These are phyloP conservation scores for Chaetodon auriga DNA, from an alignment of 2,113 vertebrate species.

Conservation along the genomic window DNA sequence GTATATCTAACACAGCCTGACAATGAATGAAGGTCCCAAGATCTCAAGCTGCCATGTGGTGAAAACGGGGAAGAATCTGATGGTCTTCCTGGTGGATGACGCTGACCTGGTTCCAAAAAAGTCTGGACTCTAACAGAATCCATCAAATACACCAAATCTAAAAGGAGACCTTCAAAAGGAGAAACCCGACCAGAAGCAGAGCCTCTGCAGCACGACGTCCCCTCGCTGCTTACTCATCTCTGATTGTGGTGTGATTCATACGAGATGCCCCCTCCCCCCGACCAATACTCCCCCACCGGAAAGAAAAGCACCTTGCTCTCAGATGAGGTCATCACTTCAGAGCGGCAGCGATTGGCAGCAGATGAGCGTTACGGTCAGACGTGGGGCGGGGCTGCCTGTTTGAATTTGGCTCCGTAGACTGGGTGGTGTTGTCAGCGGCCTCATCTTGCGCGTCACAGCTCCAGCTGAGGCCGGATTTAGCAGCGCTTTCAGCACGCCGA, in stretches of 20 bases:
- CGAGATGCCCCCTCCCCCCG: neutral
- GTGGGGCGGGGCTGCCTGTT: neutral
- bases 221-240: slow-evolving; percentile 42
- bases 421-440: slow-evolving; percentile 14
- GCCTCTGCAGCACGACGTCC: slow-evolving; percentile 1
- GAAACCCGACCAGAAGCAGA: slow-evolving; percentile 2
- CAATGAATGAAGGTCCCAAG: neutral
- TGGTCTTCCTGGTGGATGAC: neutral
- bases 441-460: slow-evolving; percentile 1
- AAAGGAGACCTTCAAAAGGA: neutral
- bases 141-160: neutral
- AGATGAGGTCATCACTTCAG: slow-evolving; percentile 46
- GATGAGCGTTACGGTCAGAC: slow-evolving; percentile 1
- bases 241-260: slow-evolving; percentile 47
- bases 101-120: neutral
- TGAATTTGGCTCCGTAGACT: neutral
- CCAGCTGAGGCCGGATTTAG: slow-evolving; percentile 33
- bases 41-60: neutral
- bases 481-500: slow-evolving; percentile 18
- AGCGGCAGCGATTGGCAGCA: slow-evolving; percentile 25
- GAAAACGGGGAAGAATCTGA: neutral
- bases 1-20: neutral
- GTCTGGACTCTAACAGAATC: neutral
- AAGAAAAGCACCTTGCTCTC: slow-evolving; percentile 27
- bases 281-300: neutral